These are phyloP conservation scores for Sceliomorpha sp. DNA, from an alignment of 2,888 invertebrate species.

Conservation along the genomic window DNA sequence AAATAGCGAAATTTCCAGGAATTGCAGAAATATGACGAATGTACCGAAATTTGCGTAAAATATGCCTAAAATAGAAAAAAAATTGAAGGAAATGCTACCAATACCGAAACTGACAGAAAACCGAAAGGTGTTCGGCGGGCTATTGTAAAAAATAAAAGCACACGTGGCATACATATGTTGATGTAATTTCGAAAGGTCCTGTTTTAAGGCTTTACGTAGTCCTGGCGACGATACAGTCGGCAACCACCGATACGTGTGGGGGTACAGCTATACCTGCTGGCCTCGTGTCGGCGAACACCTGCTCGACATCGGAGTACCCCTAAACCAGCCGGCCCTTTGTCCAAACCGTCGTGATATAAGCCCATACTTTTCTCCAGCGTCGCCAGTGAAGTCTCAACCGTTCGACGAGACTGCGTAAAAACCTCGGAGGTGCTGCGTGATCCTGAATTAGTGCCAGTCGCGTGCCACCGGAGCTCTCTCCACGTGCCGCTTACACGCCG, in stretches of 20 bases:
- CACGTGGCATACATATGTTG: background rate
- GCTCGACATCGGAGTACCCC: slow-evolving; percentile 65
- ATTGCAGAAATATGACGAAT: too few relatives aligned
- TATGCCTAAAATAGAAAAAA: too few relatives aligned
- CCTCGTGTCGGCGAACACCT: slow-evolving; percentile 76
- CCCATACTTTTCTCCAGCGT: slow-evolving; percentile 66
- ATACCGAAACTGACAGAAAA: too few relatives aligned
- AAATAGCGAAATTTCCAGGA: too few relatives aligned
- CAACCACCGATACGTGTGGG: slow-evolving; percentile 27
- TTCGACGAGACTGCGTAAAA: slow-evolving; percentile 51
- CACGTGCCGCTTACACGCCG: slow-evolving; percentile 40
- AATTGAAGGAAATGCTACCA: too few relatives aligned
- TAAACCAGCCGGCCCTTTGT: slow-evolving; percentile 65
- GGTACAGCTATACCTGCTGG: slow-evolving; percentile 66
- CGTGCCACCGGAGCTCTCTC: slow-evolving; percentile 46
- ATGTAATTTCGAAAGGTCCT: slow-evolving; percentile 2
- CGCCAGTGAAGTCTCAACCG: slow-evolving; percentile 54
- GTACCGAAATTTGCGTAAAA: too few relatives aligned
- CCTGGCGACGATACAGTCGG: slow-evolving; percentile 6
- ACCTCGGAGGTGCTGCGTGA: slow-evolving; percentile 28
- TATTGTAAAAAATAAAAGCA: background rate
- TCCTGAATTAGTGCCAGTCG: slow-evolving; percentile 54
- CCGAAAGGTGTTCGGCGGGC: too few relatives aligned
- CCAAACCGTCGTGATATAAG: slow-evolving; percentile 70
- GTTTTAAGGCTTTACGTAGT: background rate